Percentiles rank a stretch among this genome's conserved stretches.
Evolutionary conservation across 1,140 invertebrate genomes (phyloP).

Genomic region (Brachionus calyciflorus): DNA sequence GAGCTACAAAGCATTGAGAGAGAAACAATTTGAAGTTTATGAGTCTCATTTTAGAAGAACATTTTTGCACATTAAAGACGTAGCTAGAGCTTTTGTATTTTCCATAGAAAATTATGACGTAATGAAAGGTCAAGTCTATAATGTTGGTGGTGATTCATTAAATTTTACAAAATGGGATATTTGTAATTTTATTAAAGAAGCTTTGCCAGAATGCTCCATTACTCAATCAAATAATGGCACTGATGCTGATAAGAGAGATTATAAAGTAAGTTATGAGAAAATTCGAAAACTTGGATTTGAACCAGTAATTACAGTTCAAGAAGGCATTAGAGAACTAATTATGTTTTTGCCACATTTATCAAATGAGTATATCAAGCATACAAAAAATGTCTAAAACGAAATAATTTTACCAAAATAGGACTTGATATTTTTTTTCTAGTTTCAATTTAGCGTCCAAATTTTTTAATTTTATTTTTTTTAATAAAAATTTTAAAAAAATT

Average conservation of each 20-base stretch:
- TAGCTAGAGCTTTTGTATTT: conserved; percentile 51
- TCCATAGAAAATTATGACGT: conserved; percentile 49
- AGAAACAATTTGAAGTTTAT: conserved; percentile 49
- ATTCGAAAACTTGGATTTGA: conserved; percentile 51
- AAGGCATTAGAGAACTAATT: conserved; percentile 51
- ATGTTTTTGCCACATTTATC: conserved; percentile 50
- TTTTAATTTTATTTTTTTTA: too few species aligned
- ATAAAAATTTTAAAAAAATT: too few species aligned
- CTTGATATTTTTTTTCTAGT: too few species aligned
- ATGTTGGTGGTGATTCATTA: conserved; percentile 52
- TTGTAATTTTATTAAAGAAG: conserved; percentile 48
- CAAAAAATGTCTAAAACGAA: conserved; percentile 50
- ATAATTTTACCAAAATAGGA: too few species aligned
- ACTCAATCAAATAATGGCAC: background rate
- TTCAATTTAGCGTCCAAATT: too few species aligned
- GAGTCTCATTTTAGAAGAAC: conserved; percentile 51
- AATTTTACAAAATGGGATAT: conserved; percentile 51
- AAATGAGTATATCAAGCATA: conserved; percentile 47
- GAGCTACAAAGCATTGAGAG: conserved; percentile 48
- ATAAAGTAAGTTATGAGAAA: conserved; percentile 52
- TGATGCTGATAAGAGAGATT: conserved; percentile 49
- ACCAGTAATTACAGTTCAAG: conserved; percentile 49
- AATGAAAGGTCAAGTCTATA: conserved; percentile 51
- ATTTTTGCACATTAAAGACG: conserved; percentile 52
- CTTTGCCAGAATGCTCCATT: conserved; percentile 47